Conservation (phyloP, 2,888 invertebrate genomes). For the Endotricha flammealis region DNA sequence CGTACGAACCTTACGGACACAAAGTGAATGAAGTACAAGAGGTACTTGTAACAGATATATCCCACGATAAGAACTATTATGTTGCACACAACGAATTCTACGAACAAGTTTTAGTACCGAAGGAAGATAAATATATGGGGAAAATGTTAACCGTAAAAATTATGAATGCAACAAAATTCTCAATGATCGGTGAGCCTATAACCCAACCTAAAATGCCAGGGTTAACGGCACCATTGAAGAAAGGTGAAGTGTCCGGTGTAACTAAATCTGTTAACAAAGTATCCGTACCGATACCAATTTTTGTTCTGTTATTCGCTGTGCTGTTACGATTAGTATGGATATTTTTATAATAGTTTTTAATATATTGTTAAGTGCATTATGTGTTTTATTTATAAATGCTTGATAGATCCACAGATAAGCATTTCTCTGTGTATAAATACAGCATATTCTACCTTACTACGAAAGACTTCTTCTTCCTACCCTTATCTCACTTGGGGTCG, state of each 20-base stretch:
- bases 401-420: too few species aligned
- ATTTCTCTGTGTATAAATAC: too few species aligned
- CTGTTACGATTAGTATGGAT: constrained; percentile 61
- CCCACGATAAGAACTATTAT: constrained; percentile 92
- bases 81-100: constrained; percentile 98
- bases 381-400: constrained; percentile 18
- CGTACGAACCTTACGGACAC: constrained; percentile 90
- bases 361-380: constrained; percentile 23
- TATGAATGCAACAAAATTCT: constrained; percentile 83
- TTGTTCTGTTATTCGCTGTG: constrained; percentile 56
- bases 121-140: constrained; percentile 87
- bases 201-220: constrained; percentile 75
- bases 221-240: constrained; percentile 70
- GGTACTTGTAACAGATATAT: constrained; percentile 94
- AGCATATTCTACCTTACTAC: too few species aligned
- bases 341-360: constrained; percentile 43
- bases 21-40: constrained; percentile 82
- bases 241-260: constrained; percentile 71
- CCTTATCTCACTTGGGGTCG: too few species aligned
- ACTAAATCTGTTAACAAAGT: constrained; percentile 28
- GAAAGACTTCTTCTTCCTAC: too few species aligned
- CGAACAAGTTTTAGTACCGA: constrained; percentile 91
- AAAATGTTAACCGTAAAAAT: constrained; percentile 89
- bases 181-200: constrained; percentile 85
- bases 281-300: constrained; percentile 46